A percentile compares a stretch with the other conserved stretches of the same genome.
Conservation (phyloP, 2,113 vertebrate genomes). For the Mellivora capensis region DNA sequence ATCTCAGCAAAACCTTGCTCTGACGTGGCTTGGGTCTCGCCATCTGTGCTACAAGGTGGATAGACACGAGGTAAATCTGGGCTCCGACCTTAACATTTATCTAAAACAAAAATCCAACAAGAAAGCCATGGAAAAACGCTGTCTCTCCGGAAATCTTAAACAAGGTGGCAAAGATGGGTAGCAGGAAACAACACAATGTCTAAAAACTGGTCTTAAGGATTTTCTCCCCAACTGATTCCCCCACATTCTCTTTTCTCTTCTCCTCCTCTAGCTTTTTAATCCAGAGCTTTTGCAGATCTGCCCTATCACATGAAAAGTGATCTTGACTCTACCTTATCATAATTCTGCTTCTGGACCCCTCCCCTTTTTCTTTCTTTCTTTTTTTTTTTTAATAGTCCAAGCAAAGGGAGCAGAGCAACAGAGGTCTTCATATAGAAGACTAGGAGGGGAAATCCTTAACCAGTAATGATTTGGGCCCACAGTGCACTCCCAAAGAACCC, state of each 20-base stretch:
- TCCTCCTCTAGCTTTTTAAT: not conserved
- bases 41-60: not conserved
- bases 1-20: not conserved
- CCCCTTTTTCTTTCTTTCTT: too few species aligned
- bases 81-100: not conserved
- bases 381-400: not conserved
- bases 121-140: not conserved
- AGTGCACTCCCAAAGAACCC: not conserved
- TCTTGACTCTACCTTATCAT: not conserved
- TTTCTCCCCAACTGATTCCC: not conserved
- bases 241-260: not conserved
- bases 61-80: not conserved
- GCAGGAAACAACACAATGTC: not conserved
- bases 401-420: not conserved
- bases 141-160: not conserved
- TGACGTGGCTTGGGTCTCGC: not conserved
- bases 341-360: not conserved
- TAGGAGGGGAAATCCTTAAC: not conserved
- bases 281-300: not conserved
- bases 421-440: not conserved
- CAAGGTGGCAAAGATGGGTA: not conserved
- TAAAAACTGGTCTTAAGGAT: not conserved
- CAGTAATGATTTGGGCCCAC: not conserved
- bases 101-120: not conserved
- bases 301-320: not conserved